Evolutionary conservation across 2,113 vertebrate genomes (phyloP).

Genomic region (Columba janthina): DNA sequence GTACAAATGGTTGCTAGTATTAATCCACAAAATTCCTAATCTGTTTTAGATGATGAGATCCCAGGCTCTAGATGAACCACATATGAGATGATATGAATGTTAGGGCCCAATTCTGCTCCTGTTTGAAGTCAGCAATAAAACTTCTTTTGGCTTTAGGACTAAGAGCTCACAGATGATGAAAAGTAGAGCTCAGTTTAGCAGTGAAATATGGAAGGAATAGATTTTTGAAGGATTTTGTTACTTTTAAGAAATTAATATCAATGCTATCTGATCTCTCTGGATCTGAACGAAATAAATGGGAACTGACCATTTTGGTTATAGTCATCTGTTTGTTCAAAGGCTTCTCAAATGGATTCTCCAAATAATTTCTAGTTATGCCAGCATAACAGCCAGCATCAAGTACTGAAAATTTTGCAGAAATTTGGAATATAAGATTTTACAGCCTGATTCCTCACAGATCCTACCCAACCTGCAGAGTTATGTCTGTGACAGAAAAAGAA

Average conservation of each 20-base stretch:
- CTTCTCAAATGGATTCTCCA: background rate
- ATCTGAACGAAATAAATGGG: background rate
- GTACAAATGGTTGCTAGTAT: background rate
- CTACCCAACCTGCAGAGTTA: background rate
- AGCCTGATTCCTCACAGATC: background rate
- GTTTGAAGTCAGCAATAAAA: slow-evolving; percentile 59
- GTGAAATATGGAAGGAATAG: background rate
- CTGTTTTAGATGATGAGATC: slow-evolving; percentile 30
- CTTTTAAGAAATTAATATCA: background rate
- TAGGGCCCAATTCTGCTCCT: slow-evolving; percentile 36
- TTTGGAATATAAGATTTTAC: background rate
- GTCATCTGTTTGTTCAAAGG: background rate
- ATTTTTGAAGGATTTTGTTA: background rate
- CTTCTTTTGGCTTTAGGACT: slow-evolving; percentile 6
- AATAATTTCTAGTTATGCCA: background rate
- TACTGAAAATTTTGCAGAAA: background rate
- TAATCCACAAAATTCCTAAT: slow-evolving; percentile 20
- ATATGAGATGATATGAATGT: slow-evolving; percentile 18
- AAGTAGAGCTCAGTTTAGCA: background rate
- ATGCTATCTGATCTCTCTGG: background rate
- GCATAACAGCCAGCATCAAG: background rate
- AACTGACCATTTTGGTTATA: background rate
- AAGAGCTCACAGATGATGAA: slow-evolving; percentile 50
- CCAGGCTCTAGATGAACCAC: slow-evolving; percentile 8
- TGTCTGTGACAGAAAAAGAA: background rate